These are phyloP conservation scores for Eretmochelys imbricata DNA, from an alignment of 2,113 vertebrate species.

Conservation along the genomic window DNA sequence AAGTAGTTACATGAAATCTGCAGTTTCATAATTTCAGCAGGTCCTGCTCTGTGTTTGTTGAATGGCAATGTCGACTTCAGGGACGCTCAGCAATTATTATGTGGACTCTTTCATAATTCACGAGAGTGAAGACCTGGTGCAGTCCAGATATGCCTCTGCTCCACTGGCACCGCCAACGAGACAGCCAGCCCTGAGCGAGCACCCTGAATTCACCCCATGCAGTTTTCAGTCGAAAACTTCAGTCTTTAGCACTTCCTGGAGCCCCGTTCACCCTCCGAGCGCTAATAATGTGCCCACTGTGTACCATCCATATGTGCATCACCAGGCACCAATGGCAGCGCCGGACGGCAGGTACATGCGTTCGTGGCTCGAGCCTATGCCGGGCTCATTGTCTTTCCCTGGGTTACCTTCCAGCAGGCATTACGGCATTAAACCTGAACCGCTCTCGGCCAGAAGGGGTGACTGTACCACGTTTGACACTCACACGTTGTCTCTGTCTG, in stretches of 20 bases:
- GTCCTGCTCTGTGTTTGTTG: slow-evolving; percentile 80
- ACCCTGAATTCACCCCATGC: slow-evolving; percentile 90
- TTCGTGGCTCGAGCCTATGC: slow-evolving; percentile 94
- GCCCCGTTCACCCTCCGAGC: slow-evolving; percentile 88
- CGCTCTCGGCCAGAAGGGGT: slow-evolving; percentile 87
- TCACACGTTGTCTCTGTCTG: slow-evolving; percentile 92
- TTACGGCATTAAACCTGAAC: slow-evolving; percentile 97
- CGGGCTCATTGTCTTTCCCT: slow-evolving; percentile 92
- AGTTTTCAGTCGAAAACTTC: slow-evolving; percentile 93
- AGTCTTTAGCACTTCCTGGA: slow-evolving; percentile 93
- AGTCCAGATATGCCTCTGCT: slow-evolving; percentile 86
- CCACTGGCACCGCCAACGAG: slow-evolving; percentile 84
- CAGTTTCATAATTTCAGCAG: slow-evolving; percentile 95
- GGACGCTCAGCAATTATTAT: slow-evolving; percentile 95
- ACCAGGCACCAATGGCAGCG: slow-evolving; percentile 86
- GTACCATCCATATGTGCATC: slow-evolving; percentile 93
- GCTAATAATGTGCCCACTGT: slow-evolving; percentile 86
- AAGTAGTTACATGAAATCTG: slow-evolving; percentile 98
- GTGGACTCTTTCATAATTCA: slow-evolving; percentile 94
- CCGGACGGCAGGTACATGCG: slow-evolving; percentile 93
- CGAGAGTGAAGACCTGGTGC: slow-evolving; percentile 89
- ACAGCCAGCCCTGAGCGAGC: slow-evolving; percentile 85
- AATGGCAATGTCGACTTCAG: slow-evolving; percentile 90
- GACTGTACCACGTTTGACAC: slow-evolving; percentile 91
- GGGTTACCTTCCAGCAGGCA: slow-evolving; percentile 93